These are phyloP conservation scores for Rotaria macrura DNA, from an alignment of 2,888 invertebrate species.

Conservation along the genomic window DNA sequence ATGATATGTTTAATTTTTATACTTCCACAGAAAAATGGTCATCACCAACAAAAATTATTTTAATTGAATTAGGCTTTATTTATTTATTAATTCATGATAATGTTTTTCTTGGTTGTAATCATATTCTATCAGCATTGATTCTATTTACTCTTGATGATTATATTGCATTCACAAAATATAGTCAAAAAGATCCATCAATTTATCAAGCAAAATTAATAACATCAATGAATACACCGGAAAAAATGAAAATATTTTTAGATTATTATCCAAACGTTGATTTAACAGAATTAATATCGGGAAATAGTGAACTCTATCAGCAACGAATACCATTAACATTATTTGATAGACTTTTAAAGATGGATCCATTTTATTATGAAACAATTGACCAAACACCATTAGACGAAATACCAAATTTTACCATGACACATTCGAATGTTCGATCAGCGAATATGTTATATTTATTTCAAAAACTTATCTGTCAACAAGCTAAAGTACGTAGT, in stretches of 20 bases:
- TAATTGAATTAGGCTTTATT: neutral
- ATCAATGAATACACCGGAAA: conserved; percentile 18
- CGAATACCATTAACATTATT: neutral
- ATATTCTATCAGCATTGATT: neutral
- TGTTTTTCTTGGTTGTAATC: conserved; percentile 17
- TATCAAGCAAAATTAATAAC: conserved; percentile 7
- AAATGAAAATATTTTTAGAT: conserved; percentile 15
- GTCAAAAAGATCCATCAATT: neutral
- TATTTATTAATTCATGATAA: conserved; percentile 19
- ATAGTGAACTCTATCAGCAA: neutral
- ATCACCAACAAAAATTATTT: neutral
- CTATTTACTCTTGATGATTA: neutral
- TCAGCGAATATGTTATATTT: conserved; percentile 8
- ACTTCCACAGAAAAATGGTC: conserved; percentile 6
- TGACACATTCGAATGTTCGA: neutral
- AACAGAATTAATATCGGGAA: neutral
- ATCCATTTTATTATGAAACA: neutral
- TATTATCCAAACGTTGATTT: neutral
- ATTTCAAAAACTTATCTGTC: neutral
- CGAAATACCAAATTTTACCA: neutral
- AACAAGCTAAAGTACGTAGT: neutral
- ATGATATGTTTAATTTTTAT: conserved; percentile 11
- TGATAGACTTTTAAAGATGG: conserved; percentile 9
- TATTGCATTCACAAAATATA: neutral
- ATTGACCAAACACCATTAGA: neutral